Evolutionary conservation across 2,113 vertebrate genomes (phyloP).

Genomic region (Actenoides hombroni): DNA sequence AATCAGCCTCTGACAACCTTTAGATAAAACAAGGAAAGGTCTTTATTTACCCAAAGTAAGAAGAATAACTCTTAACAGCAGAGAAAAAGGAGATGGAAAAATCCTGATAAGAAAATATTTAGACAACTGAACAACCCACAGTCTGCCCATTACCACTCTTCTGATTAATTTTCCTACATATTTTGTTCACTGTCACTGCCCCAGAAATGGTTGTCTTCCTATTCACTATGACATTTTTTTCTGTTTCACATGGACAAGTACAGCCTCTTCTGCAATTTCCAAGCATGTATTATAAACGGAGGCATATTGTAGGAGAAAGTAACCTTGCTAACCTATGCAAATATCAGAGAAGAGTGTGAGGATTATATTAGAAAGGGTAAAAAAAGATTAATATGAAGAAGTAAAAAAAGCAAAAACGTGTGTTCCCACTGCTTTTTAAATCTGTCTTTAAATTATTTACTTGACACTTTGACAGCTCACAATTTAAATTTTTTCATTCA

Average conservation of each 20-base stretch:
- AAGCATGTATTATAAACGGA: not conserved
- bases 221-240: not conserved
- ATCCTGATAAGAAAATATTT: not conserved
- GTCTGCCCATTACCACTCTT: not conserved
- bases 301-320: not conserved
- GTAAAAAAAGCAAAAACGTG: not conserved
- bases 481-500: slow-evolving; percentile 13
- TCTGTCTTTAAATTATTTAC: slow-evolving; percentile 25
- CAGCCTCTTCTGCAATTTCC: not conserved
- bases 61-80: not conserved
- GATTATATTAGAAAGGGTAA: not conserved
- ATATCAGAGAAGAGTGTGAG: not conserved
- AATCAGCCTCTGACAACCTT: not conserved
- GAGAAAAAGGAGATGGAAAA: not conserved
- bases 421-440: not conserved
- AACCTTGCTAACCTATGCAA: not conserved
- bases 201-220: not conserved
- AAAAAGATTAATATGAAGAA: not conserved
- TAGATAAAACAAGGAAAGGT: not conserved
- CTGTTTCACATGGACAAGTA: not conserved
- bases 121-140: not conserved
- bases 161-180: not conserved
- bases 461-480: slow-evolving; percentile 2
- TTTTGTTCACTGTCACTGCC: not conserved
- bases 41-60: not conserved